Evolutionary conservation across 2,888 invertebrate species (phyloP), one percentile per base, ranked within the genome.

Genomic region (Dasypogon diadema): DNA sequence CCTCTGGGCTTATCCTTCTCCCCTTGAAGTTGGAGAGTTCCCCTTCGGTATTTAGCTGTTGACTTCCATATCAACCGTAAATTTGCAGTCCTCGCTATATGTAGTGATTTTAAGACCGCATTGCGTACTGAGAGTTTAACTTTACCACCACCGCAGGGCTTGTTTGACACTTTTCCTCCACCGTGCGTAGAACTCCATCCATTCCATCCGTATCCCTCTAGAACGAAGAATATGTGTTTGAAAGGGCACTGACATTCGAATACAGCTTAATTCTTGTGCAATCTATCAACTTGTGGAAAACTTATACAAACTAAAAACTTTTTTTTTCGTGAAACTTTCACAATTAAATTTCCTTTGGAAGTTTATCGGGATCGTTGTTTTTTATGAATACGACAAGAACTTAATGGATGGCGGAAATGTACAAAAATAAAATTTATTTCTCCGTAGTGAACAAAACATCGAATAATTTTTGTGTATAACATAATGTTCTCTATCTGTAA

Each of bases 41-140:
- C 63, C 63, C 63, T 42, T 63, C 37, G 34, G 63, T 63, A 63
- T 63, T 63, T 63, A 63, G 63, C 63, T 63, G 63, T 63, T 63
- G 63, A 21, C 63, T 21, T 63, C 63, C 42, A 42, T 18, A 63
- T 42, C 42, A 42, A 63, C 63, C 42, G 42, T 63, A 34, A 42
- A 63, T 63, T 63, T 63, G 63, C 63, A 63, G 34, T 63, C 37
- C 16, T 22, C n/a, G 63, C 42, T 10, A 63, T 21, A 21, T 37
- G 34, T 18, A 1, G 21, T 34, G 21, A 60, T 16, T 42, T n/a
- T 42, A 21, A 63, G 63, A 63, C 63, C 63, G 63, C 63, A 63
- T 63, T 63, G 63, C 63, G 63, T 63, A 63, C 63, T 21, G 18
- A 26, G 42, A 63, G 63, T 37, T 63, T 37, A 30, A 0, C 37